These are phyloP conservation scores for Pelobates cultripes DNA, from an alignment of 2,797 vertebrate genomes.

Conservation along the genomic window DNA sequence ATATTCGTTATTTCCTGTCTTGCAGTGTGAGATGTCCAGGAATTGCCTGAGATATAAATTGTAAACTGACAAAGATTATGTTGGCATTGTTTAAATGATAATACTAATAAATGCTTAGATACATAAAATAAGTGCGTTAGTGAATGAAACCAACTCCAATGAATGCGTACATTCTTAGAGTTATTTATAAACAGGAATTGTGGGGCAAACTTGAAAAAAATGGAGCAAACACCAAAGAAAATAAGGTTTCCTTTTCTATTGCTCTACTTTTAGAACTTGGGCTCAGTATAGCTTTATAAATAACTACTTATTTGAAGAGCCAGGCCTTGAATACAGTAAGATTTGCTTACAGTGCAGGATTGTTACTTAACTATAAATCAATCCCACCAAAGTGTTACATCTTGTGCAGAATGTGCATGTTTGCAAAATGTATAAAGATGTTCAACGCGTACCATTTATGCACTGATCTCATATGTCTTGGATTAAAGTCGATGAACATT, in stretches of 20 bases:
- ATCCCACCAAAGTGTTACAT: not conserved
- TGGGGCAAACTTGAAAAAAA: not conserved
- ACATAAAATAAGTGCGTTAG: no score
- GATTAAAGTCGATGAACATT: not conserved
- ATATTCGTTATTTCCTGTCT: conserved; percentile 35
- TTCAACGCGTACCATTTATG: not conserved
- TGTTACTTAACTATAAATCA: not conserved
- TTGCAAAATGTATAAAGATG: not conserved
- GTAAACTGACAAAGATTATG: no score
- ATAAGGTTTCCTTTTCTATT: not conserved
- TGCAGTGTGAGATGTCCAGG: conserved; percentile 24
- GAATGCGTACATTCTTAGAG: no score
- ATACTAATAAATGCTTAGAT: no score
- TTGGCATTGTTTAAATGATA: no score
- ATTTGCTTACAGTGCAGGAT: not conserved
- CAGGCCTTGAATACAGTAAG: not conserved
- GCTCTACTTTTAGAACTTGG: not conserved
- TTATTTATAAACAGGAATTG: not conserved
- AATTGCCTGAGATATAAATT: no score
- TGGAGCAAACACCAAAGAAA: not conserved
- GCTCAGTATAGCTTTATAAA: not conserved
- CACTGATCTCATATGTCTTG: not conserved
- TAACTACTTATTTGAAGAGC: not conserved
- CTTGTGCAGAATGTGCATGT: not conserved
- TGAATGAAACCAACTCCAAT: no score